A percentile compares a stretch with the other conserved stretches of the same genome.
Evolutionary conservation across 2,797 vertebrate species (phyloP).

Genomic region (Acipenser oxyrinchus): DNA sequence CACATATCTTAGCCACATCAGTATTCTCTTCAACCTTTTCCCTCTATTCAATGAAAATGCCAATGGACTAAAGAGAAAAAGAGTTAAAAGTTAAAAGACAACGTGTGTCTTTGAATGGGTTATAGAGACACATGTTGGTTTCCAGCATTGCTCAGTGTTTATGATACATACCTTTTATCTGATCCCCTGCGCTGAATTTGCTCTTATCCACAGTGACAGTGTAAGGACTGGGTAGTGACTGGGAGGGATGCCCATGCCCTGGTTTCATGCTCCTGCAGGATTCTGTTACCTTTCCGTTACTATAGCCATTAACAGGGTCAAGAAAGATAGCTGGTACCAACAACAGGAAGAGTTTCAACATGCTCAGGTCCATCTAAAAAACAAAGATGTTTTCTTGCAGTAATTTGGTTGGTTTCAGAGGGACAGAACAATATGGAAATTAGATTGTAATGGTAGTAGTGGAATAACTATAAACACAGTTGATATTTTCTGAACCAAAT

Average conservation of each 20-base stretch:
- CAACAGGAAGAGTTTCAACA: slow-evolving; percentile 17
- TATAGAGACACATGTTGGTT: too few species aligned
- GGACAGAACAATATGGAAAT: neutral
- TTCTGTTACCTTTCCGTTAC: slow-evolving; percentile 51
- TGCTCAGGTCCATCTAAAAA: slow-evolving; percentile 43
- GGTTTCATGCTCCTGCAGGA: slow-evolving; percentile 67
- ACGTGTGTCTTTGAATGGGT: too few species aligned
- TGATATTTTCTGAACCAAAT: too few species aligned
- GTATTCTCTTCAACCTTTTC: too few species aligned
- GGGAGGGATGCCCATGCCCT: slow-evolving; percentile 46
- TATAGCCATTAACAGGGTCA: slow-evolving; percentile 40
- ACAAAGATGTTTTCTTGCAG: neutral
- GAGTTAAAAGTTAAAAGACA: too few species aligned
- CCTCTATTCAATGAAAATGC: too few species aligned
- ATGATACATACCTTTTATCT: slow-evolving; percentile 58
- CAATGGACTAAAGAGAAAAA: too few species aligned
- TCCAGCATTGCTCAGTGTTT: too few species aligned
- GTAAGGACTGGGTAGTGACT: slow-evolving; percentile 40
- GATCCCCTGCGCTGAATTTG: slow-evolving; percentile 57
- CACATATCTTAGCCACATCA: too few species aligned
- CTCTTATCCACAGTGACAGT: slow-evolving; percentile 47
- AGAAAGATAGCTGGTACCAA: slow-evolving; percentile 27
- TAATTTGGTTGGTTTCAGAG: neutral
- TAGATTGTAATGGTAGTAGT: neutral
- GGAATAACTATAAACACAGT: too few species aligned